phyloP scores from a whole-genome alignment of 92 coral and sea anemone genomes.

The Epizoanthus rinbou region DNA sequence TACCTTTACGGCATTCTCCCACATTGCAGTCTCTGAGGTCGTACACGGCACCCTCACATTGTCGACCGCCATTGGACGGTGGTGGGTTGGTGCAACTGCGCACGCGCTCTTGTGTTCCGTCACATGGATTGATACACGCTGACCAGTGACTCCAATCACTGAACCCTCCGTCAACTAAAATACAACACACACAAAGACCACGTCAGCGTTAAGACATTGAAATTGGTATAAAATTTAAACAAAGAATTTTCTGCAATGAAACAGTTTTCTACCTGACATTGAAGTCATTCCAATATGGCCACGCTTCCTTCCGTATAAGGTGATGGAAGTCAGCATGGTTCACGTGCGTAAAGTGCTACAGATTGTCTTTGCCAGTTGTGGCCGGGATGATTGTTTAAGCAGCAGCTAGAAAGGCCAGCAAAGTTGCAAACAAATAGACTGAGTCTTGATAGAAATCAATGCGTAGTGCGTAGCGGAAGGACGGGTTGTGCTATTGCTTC shows the following conservation, averaged over 20 bases:
- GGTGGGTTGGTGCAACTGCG: slow-evolving; percentile 14
- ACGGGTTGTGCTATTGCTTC: too few species aligned
- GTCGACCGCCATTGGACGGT: slow-evolving; percentile 4
- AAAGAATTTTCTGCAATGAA: neutral
- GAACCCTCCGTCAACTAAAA: neutral
- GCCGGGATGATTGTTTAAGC: neutral
- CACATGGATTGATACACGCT: slow-evolving; percentile 15
- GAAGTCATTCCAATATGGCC: neutral
- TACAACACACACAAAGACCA: too few species aligned
- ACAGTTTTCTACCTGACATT: neutral
- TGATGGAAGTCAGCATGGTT: neutral
- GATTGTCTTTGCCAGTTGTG: neutral
- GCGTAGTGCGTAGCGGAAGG: too few species aligned
- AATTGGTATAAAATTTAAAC: too few species aligned
- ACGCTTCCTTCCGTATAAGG: neutral
- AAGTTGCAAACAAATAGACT: neutral
- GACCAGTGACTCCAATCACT: slow-evolving; percentile 11
- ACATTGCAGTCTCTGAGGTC: slow-evolving; percentile 10
- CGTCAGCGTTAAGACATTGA: too few species aligned
- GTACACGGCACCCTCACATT: neutral
- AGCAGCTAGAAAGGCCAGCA: neutral
- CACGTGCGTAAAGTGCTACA: neutral
- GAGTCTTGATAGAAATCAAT: too few species aligned
- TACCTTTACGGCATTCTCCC: slow-evolving; percentile 7
- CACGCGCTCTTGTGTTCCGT: neutral